Evolutionary conservation across 2,888 invertebrate species (phyloP).

Genomic region (Colletes collaris): DNA sequence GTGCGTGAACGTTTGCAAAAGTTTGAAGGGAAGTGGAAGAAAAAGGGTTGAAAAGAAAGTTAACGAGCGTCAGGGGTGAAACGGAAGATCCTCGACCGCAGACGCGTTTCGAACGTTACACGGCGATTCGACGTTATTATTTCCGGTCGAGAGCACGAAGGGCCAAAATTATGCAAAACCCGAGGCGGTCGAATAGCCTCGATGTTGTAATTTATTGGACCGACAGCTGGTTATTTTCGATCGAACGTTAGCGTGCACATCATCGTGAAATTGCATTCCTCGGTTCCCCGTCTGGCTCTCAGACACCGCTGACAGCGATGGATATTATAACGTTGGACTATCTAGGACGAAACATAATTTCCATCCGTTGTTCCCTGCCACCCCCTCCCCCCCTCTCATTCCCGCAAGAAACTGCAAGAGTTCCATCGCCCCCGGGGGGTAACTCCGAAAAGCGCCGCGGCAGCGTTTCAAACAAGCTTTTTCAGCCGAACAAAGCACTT

Average conservation of each 20-base stretch:
- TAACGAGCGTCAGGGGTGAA: too few relatives aligned
- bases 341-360: constrained; percentile 17
- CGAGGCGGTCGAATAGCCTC: too few relatives aligned
- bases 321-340: constrained; percentile 16
- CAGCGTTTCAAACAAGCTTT: constrained; percentile 16
- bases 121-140: not conserved
- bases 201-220: too few relatives aligned
- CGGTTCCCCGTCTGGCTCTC: not conserved
- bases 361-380: not conserved
- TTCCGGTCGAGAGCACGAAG: too few relatives aligned
- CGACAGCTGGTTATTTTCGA: too few relatives aligned
- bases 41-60: too few relatives aligned
- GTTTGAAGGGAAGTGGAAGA: not conserved
- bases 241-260: not conserved
- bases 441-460: not conserved
- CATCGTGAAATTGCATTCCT: constrained; percentile 9
- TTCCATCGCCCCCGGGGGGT: not conserved
- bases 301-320: not conserved
- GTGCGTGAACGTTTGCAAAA: too few relatives aligned
- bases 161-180: too few relatives aligned
- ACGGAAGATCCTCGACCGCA: too few relatives aligned
- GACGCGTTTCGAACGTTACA: not conserved
- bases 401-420: not conserved
- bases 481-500: not conserved
- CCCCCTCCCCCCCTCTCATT: too few relatives aligned